These are phyloP conservation scores for Meloe dianella DNA, from an alignment of 2,888 invertebrate species.

Conservation along the genomic window DNA sequence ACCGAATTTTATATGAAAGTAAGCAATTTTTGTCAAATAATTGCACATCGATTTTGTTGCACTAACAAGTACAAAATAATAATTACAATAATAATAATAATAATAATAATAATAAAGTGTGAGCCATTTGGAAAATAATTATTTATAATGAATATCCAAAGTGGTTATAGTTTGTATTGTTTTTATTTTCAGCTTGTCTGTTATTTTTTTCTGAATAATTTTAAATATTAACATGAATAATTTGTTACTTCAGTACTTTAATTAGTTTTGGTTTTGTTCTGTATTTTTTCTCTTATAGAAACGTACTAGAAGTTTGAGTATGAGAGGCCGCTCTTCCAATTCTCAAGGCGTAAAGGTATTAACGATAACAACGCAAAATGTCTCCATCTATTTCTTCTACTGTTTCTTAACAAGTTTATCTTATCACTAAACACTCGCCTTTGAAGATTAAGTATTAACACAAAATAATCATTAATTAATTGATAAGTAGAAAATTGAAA, in stretches of 20 bases:
- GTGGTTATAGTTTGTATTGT: background rate
- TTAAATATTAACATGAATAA: constrained; percentile 7
- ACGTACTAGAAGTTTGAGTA: constrained; percentile 64
- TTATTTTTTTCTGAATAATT: background rate
- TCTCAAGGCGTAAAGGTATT: constrained; percentile 66
- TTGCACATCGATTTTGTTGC: constrained; percentile 27
- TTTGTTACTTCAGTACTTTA: constrained; percentile 19
- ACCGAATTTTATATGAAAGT: constrained; percentile 51
- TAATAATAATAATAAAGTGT: background rate
- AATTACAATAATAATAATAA: background rate
- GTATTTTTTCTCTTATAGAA: constrained; percentile 60
- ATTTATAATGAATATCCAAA: background rate
- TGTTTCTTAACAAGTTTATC: constrained; percentile 22
- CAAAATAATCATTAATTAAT: background rate
- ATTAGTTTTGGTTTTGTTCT: constrained; percentile 27
- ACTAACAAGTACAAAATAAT: constrained; percentile 1
- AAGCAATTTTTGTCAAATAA: constrained; percentile 38
- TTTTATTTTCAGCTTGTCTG: background rate
- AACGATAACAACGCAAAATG: constrained; percentile 34
- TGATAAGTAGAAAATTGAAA: background rate
- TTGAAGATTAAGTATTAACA: background rate
- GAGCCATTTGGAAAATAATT: background rate
- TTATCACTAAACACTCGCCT: constrained; percentile 2
- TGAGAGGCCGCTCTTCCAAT: constrained; percentile 63
- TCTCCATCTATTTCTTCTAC: constrained; percentile 25